Base-by-base conservation (phyloP, 2,113 vertebrate genomes). In the Myxocyprinus asiaticus region DNA sequence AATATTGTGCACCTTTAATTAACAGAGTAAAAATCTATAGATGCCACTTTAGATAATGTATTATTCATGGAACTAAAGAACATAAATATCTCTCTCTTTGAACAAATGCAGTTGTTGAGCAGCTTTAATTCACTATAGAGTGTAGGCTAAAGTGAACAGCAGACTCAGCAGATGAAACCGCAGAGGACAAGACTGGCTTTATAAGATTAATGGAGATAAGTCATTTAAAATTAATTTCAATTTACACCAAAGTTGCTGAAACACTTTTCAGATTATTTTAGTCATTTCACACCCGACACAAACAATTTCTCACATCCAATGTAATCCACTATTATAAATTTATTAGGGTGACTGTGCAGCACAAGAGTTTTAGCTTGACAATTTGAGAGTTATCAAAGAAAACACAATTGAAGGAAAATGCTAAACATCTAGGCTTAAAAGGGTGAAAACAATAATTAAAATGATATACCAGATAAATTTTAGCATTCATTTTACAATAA, bases 281-380 rank as follows among this genome's bases (percentile, higher is more conserved):
- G 22, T 33, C 22, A 86, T 82, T 79, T 85, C 48, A 83, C 17
- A 81, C 70, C 72, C 82, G 72, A 87, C 80, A 48, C 42, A 85
- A 59, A 80, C 14, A 72, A 63, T 55, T 53, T 10, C 7, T 66
- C 61, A 56, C 62, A 76, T 81, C 58, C 4, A 9, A 15, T 11
- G 6, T 56, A 9, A 72, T 70, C 45, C 75, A 78, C 62, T 10
- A 70, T 77, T 87, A 77, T 79, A 88, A 81, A 86, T 88, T 88
- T 89, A 91, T 88, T 78, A 67, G 72, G 76, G 61, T 84, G 78
- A 77, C 64, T 79, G 65, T 83, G 85, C 83, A 88, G 83, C 89
- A 90, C 85, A 89, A 86, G 74, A 86, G 83, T 83, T 84, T 84
- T 76, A 81, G 74, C 70, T 66, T 77, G 59, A 83, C 66, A 67